phyloP scores from a whole-genome alignment of 2,888 invertebrate genomes.

The Ophonus ardosiacus region DNA sequence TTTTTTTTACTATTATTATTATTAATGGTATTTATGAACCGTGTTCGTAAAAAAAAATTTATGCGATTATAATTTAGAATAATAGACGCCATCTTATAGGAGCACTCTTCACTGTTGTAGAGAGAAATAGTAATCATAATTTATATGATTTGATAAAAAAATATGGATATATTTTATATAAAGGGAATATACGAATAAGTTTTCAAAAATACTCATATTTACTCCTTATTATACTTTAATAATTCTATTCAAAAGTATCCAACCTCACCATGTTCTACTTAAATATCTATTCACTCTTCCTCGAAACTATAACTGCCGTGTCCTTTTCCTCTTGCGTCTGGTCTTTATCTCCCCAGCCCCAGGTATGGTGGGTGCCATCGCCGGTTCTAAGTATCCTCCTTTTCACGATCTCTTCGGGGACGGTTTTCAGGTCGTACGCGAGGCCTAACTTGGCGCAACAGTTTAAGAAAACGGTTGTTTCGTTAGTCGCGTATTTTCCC shows the following conservation, averaged over 20 bases:
- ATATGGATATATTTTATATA: too few species aligned
- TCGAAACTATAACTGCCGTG: conserved; percentile 69
- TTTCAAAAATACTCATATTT: too few species aligned
- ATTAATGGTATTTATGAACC: too few species aligned
- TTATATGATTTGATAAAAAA: too few species aligned
- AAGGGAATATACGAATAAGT: too few species aligned
- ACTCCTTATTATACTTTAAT: conserved; percentile 78
- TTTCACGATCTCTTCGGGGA: conserved; percentile 83
- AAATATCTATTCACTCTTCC: conserved; percentile 66
- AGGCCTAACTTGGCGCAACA: conserved; percentile 89
- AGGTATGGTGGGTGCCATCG: conserved; percentile 85
- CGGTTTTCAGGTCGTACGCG: conserved; percentile 92
- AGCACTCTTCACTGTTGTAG: too few species aligned
- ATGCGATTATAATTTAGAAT: too few species aligned
- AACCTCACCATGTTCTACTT: background rate
- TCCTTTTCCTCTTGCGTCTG: conserved; percentile 75
- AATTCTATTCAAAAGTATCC: background rate
- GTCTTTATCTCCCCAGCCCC: conserved; percentile 90
- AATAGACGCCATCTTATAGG: too few species aligned
- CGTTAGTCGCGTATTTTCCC: conserved; percentile 84
- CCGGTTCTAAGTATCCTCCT: conserved; percentile 86
- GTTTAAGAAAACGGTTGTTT: conserved; percentile 88
- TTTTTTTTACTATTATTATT: too few species aligned
- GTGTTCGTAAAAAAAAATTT: too few species aligned
- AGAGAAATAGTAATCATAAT: too few species aligned